Percentiles rank a stretch among this genome's conserved stretches.
Evolutionary conservation across 2,888 invertebrate genomes (phyloP).

Genomic region (Epiblema foenella): DNA sequence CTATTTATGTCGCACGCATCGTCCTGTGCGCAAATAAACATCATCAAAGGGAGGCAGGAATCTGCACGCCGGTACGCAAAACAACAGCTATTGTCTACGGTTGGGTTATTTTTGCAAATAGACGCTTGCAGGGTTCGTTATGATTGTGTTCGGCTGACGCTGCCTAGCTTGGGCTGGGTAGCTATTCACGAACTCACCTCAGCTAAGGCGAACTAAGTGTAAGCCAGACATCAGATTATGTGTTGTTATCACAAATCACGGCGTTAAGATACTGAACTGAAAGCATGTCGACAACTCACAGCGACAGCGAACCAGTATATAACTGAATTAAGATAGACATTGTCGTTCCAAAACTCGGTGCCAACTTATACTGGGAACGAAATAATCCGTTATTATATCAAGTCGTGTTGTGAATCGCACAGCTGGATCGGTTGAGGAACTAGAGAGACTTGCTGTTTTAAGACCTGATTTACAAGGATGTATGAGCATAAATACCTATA

Average conservation of each 20-base stretch:
- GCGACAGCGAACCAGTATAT: neutral
- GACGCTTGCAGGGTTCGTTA: slow-evolving; percentile 56
- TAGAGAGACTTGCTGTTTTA: neutral
- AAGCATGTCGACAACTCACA: neutral
- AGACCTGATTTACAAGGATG: neutral
- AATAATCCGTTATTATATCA: neutral
- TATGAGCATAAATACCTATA: neutral
- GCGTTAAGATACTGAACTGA: neutral
- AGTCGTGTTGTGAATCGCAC: neutral
- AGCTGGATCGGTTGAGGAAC: neutral
- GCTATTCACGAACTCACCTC: neutral
- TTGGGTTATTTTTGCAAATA: slow-evolving; percentile 82
- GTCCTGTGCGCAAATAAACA: slow-evolving; percentile 78
- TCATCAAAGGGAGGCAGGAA: slow-evolving; percentile 81
- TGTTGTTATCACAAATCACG: neutral
- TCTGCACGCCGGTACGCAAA: slow-evolving; percentile 73
- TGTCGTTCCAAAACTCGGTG: neutral
- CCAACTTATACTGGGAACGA: neutral
- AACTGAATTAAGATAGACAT: neutral
- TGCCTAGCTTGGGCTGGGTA: slow-evolving; percentile 14
- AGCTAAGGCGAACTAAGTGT: neutral
- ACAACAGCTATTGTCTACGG: slow-evolving; percentile 81
- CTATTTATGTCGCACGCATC: slow-evolving; percentile 82
- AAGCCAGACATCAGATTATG: neutral
- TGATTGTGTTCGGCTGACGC: slow-evolving; percentile 32